Percentiles rank a stretch among this genome's conserved stretches.
phyloP scores from a whole-genome alignment of 2,797 vertebrate species.

The Bovichtus variegatus region DNA sequence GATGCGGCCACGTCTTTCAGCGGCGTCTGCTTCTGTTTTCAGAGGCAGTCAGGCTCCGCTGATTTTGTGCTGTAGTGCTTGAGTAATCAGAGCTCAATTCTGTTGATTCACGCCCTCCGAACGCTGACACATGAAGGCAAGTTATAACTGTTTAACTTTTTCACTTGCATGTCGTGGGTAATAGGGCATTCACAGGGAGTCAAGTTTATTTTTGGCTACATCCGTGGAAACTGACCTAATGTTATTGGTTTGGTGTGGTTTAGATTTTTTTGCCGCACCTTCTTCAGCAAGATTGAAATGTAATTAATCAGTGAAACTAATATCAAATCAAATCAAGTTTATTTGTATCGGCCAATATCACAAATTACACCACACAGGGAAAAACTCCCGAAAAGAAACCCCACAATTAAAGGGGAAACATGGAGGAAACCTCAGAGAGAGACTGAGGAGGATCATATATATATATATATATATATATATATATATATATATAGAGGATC shows the following conservation, averaged over 20 bases:
- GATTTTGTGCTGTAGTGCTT: slow-evolving; percentile 44
- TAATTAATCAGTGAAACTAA: neutral
- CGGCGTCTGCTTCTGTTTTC: slow-evolving; percentile 38
- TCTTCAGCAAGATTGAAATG: neutral
- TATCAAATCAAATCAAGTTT: no score
- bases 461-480: no score
- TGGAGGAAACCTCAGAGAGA: no score
- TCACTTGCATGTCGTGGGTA: neutral
- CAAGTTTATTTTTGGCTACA: slow-evolving; percentile 7
- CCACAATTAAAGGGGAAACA: no score
- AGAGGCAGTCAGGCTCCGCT: slow-evolving; percentile 49
- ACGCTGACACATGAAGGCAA: slow-evolving; percentile 8
- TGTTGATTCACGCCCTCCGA: slow-evolving; percentile 9
- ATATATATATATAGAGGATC: no score
- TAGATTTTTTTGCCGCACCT: neutral
- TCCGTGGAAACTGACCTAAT: neutral
- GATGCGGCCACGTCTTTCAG: slow-evolving; percentile 49
- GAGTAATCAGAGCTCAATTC: slow-evolving; percentile 50
- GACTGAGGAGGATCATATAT: no score
- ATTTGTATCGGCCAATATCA: no score
- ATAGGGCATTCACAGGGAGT: neutral
- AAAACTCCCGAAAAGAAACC: no score
- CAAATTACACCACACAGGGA: no score
- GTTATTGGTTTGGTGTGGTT: neutral
- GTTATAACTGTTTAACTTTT: slow-evolving; percentile 38